A percentile compares a stretch with the other conserved stretches of the same genome.
Evolutionary conservation across 2,797 vertebrate species (phyloP).

Genomic region (Hypotaenidia okinawae): DNA sequence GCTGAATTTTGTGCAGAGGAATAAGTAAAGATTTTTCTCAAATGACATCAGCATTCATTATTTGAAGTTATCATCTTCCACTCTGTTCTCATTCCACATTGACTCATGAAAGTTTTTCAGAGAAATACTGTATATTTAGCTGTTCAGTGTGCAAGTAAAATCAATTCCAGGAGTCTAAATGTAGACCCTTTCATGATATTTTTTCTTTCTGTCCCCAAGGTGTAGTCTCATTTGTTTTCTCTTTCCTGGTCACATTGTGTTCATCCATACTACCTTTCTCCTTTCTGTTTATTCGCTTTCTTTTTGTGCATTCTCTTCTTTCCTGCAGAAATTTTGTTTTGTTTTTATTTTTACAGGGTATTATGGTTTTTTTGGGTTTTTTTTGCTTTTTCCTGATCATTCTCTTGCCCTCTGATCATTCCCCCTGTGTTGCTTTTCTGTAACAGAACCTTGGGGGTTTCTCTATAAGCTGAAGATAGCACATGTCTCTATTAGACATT

Average conservation of each 20-base stretch:
- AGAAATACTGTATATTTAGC: neutral
- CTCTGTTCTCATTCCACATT: neutral
- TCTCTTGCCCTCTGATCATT: neutral
- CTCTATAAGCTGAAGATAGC: neutral
- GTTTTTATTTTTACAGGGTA: neutral
- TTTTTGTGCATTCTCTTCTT: neutral
- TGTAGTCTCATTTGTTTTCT: neutral
- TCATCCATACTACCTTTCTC: neutral
- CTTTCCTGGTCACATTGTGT: neutral
- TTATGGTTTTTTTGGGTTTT: neutral
- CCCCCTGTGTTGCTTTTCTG: neutral
- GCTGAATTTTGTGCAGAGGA: neutral
- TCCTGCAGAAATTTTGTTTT: neutral
- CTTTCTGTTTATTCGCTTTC: neutral
- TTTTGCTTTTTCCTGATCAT: neutral
- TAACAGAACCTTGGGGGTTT: neutral
- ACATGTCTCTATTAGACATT: neutral
- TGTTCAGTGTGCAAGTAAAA: neutral
- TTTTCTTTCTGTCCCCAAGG: neutral
- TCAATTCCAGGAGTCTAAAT: neutral
- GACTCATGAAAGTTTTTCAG: constrained; percentile 10
- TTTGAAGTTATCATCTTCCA: constrained; percentile 17
- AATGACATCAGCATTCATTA: neutral
- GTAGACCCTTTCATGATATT: neutral
- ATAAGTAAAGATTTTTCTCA: neutral